Evolutionary conservation across 1,140 invertebrate genomes (phyloP).

Genomic region (Polypedilum vanderplanki): DNA sequence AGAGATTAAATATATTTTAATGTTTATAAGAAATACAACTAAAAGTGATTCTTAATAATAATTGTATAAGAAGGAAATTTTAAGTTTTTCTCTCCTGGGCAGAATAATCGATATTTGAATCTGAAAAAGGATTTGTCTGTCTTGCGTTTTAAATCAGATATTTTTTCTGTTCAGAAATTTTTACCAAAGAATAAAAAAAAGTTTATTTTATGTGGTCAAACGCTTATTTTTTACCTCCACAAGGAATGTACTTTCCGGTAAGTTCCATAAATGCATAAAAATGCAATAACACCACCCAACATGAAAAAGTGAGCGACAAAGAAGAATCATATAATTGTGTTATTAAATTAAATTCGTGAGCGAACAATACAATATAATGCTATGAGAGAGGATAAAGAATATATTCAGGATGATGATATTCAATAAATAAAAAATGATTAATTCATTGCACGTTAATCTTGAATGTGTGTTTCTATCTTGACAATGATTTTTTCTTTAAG

Average conservation of each 20-base stretch:
- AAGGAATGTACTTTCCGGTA: constrained; percentile 24
- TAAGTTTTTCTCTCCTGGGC: not conserved
- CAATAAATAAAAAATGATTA: not conserved
- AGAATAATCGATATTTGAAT: constrained; percentile 19
- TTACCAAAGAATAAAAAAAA: constrained; percentile 11
- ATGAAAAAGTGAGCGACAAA: too few relatives aligned
- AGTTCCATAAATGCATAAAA: not conserved
- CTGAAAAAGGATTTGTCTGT: constrained; percentile 17
- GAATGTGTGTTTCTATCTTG: not conserved
- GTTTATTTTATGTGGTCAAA: constrained; percentile 25
- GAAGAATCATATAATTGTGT: too few relatives aligned
- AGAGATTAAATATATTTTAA: constrained; percentile 8
- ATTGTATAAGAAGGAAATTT: constrained; percentile 3
- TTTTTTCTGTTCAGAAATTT: constrained; percentile 10
- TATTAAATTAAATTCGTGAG: too few relatives aligned
- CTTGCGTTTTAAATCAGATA: constrained; percentile 15
- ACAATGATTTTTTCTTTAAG: not conserved
- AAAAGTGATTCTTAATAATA: constrained; percentile 6
- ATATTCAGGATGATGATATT: not conserved
- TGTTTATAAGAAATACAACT: not conserved
- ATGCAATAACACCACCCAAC: too few relatives aligned
- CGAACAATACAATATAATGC: too few relatives aligned
- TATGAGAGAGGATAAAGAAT: too few relatives aligned
- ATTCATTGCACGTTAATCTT: constrained; percentile 11
- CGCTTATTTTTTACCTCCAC: constrained; percentile 12